These are phyloP conservation scores for Drosophila neotestacea DNA, from an alignment of 2,888 invertebrate species.

Conservation along the genomic window DNA sequence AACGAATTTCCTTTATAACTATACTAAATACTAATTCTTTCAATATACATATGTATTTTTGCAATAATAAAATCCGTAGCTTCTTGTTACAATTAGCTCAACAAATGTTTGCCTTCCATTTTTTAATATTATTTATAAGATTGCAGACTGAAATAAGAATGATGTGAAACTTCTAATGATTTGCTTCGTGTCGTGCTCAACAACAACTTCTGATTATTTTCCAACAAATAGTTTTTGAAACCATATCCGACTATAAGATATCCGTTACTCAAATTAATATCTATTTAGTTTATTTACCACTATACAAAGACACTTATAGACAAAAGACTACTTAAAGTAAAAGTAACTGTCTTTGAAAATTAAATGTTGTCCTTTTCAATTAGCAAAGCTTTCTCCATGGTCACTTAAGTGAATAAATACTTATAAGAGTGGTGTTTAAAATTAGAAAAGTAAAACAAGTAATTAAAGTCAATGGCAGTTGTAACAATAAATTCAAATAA, in stretches of 20 bases:
- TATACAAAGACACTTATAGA: no score
- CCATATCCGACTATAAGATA: no score
- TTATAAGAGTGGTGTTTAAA: not conserved
- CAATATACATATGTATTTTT: not conserved
- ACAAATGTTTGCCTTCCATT: constrained; percentile 65
- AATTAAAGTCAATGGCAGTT: not conserved
- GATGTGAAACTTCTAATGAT: no score
- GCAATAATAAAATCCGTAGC: constrained; percentile 39
- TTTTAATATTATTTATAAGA: constrained; percentile 60
- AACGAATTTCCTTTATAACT: constrained; percentile 4
- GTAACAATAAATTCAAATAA: constrained; percentile 12
- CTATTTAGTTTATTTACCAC: no score
- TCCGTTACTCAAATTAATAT: no score
- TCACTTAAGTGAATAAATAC: not conserved
- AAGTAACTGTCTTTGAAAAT: no score
- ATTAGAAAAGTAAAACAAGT: not conserved
- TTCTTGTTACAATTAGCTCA: constrained; percentile 39
- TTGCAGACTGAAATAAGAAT: no score
- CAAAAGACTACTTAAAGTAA: no score
- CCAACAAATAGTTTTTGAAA: no score
- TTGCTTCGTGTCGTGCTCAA: no score
- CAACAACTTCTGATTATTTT: no score
- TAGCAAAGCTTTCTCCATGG: not conserved
- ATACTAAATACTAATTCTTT: not conserved
- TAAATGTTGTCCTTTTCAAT: no score